Percentiles rank a stretch among this genome's conserved stretches.
Conservation (phyloP, 2,113 vertebrate species). For the Progne subis region DNA sequence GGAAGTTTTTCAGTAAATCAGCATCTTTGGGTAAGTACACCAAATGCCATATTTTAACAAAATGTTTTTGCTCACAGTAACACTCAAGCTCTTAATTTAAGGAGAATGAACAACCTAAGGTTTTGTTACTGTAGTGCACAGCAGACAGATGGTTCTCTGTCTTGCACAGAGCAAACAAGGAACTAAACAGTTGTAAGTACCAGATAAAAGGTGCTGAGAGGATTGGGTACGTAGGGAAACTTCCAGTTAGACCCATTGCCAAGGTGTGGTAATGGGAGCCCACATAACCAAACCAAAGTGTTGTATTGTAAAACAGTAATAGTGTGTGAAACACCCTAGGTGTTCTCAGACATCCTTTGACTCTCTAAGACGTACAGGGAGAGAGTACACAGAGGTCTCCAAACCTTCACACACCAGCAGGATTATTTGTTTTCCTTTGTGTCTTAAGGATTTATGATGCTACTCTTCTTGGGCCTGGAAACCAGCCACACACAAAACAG, state of each 20-base stretch:
- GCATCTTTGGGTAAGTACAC: conserved; percentile 83
- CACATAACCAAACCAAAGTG: background rate
- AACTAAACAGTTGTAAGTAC: background rate
- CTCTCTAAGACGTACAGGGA: background rate
- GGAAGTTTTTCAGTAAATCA: conserved; percentile 93
- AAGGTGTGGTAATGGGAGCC: background rate
- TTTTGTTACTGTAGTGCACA: conserved; percentile 8
- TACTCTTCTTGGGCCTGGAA: background rate
- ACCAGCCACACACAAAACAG: background rate
- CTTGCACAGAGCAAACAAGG: background rate
- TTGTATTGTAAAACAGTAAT: background rate
- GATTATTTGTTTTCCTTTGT: background rate
- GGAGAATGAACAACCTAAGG: conserved; percentile 51
- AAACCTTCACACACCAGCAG: background rate
- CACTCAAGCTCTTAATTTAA: conserved; percentile 72
- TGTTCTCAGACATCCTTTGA: background rate
- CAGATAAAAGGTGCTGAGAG: background rate
- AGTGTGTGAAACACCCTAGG: background rate
- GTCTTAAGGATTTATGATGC: background rate
- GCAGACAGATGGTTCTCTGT: conserved; percentile 4
- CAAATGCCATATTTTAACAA: conserved; percentile 48
- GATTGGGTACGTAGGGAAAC: background rate
- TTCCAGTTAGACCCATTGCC: background rate
- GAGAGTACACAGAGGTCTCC: background rate
- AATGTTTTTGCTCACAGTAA: conserved; percentile 55